Evolutionary conservation across 2,797 vertebrate species (phyloP), one percentile per base, ranked within the genome.

Genomic region (Malurus splendens): DNA sequence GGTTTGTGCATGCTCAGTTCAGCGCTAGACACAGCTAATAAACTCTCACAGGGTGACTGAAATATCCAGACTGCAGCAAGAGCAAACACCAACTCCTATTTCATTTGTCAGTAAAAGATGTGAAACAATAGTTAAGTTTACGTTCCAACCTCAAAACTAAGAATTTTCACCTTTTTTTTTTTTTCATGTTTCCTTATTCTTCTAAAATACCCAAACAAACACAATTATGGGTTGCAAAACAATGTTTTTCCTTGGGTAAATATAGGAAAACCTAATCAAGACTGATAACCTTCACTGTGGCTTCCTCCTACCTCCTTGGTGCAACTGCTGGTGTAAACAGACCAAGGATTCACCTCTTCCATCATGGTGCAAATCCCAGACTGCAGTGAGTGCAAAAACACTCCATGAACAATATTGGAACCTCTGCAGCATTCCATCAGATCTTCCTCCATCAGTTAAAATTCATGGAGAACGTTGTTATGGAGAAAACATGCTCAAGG

Each of bases 401-500:
- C 42, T 3, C 76, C 4, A 1, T 0, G 28, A 55, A 8, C n/a
- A 22, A 7, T 0, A 6, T 0, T 5, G 55, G 18, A 67, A 42
- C 6, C 38, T 52, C 48, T 12, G 24, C 52, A 48, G 5, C 27
- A 8, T 2, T 8, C 12, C 12, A 66, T 7, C 14, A 36, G 4
- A 19, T 5, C 48, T 24, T n/a, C n/a, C 41, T 12, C n/a, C 28
- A 19, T 0, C 25, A 9, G 23, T 16, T 32, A 19, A 24, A 82
- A 65, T 28, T 10, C 33, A 45, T 1, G 1, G 50, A 28, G n/a
- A 82, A 39, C 6, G 13, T 12, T 25, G 17, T 9, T 52, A 38
- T 0, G 17, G 32, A 59, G 22, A 64, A 12, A 74, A n/a, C 6
- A 6, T 0, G 0, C 24, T n/a, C 18, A 38, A 52, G n/a, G 44